A percentile compares a stretch with the other conserved stretches of the same genome.
Conservation (phyloP, 2,888 invertebrate genomes). For the Syrista parreyssii region DNA sequence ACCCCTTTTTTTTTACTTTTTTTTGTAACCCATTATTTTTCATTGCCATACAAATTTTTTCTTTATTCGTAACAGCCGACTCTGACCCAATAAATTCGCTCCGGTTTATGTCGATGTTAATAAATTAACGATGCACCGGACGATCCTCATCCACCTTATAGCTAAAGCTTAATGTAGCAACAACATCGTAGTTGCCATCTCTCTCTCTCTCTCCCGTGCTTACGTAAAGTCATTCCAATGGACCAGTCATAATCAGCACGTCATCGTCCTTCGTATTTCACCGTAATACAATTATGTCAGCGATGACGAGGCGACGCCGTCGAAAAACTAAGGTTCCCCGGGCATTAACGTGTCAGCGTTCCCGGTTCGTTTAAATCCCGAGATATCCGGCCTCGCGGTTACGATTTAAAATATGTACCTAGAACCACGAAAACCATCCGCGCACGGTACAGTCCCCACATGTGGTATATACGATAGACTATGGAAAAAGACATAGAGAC, state of each 20-base stretch:
- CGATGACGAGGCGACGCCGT: conserved; percentile 6
- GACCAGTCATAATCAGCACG: neutral
- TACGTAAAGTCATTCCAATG: neutral
- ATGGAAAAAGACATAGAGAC: neutral
- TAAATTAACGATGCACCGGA: neutral
- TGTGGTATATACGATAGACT: too few species aligned
- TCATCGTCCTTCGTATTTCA: conserved; percentile 6
- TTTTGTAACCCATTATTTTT: too few species aligned
- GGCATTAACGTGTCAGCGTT: conserved; percentile 45
- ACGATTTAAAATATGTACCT: neutral
- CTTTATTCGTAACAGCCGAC: neutral
- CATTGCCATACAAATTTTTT: neutral
- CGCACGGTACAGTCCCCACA: too few species aligned
- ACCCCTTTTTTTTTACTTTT: too few species aligned
- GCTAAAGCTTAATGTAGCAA: too few species aligned
- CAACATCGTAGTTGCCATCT: neutral
- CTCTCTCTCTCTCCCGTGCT: neutral
- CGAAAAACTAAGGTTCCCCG: conserved; percentile 9
- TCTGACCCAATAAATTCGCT: neutral
- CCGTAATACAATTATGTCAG: conserved; percentile 12
- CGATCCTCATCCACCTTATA: neutral
- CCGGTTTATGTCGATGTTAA: neutral
- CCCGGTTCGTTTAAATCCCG: conserved; percentile 41
- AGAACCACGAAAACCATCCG: neutral
- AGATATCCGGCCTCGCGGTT: conserved; percentile 26